Evolutionary conservation across 1,140 invertebrate species (phyloP).

Genomic region (Doryteuthis pealeii): DNA sequence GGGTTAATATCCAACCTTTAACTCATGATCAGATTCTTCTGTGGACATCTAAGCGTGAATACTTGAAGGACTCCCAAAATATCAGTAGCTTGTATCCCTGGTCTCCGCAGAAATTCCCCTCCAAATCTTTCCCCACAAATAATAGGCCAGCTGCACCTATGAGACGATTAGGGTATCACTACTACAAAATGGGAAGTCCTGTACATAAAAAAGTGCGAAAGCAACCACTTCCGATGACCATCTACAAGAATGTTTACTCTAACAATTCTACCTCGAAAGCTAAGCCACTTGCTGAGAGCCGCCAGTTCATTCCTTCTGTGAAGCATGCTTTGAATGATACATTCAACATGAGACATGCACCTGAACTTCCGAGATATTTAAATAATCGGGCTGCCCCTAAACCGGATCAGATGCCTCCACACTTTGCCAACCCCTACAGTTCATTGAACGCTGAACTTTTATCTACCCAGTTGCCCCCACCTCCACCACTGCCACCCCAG

Average conservation of each 20-base stretch:
- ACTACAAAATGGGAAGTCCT: not conserved
- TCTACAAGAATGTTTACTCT: constrained; percentile 3
- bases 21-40: constrained; percentile 8
- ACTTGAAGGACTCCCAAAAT: constrained; percentile 5
- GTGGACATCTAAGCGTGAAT: constrained; percentile 4
- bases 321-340: not conserved
- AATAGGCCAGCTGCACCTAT: not conserved
- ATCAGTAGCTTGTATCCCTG: not conserved
- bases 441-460: not conserved
- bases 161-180: not conserved
- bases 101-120: constrained; percentile 2
- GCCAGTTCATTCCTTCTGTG: not conserved
- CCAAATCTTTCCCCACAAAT: not conserved
- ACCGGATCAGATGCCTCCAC: not conserved
- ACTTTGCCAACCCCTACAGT: not conserved
- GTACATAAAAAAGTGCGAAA: constrained; percentile 6
- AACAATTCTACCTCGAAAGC: constrained; percentile 10
- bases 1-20: constrained; percentile 5
- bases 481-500: not conserved
- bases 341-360: not conserved
- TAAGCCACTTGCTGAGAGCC: not conserved
- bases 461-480: too few species aligned
- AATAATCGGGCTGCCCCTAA: not conserved
- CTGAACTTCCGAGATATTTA: not conserved
- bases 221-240: not conserved